Base-by-base conservation (phyloP, 2,113 vertebrate species). In the Thunnus maccoyii region DNA sequence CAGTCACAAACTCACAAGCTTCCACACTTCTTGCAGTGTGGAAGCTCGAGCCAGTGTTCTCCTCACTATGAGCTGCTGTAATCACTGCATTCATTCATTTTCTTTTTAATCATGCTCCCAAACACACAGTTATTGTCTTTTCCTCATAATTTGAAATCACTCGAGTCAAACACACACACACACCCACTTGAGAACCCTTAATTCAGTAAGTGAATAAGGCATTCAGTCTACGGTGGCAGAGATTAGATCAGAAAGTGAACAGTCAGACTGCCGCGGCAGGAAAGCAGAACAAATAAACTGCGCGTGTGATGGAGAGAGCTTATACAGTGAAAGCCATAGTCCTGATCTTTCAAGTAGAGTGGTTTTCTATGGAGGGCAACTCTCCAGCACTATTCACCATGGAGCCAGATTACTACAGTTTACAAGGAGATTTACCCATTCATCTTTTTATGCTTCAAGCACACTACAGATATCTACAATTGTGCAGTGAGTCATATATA, bases 241-340 rank as follows among this genome's bases (percentile, higher is more conserved):
- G 90, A 92, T 92, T 91, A 93, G 92, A 93, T 92, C 91, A 84
- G 89, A 88, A 89, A 83, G 78, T 68, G 89, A 91, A 85, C 90
- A 91, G 92, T 91, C 88, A 89, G 87, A 72, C 83, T 30, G 78
- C 84, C 11, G 60, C 73, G 57, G 86, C 80, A 77, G 80, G 83
- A 87, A 90, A 84, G 90, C 90, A 88, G 86, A 93, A 92, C 89
- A 92, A 92, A 93, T 92, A 82, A 91, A 89, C 72, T 87, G 86
- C 85, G 76, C 90, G 87, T 14, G 69, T 89, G 85, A 88, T 80
- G 84, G 84, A 84, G 80, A 69, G 82, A 86, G 86, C 81, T 76
- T 84, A 83, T 56, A 63, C 78, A 83, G 86, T 88, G 85, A 91
- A 91, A 91, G 80, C 83, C 72, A 83, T 81, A 88, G 90, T 63